Evolutionary conservation across 2,797 vertebrate species (phyloP), one percentile per base, ranked within the genome.

Genomic region (Denticeps clupeoides): DNA sequence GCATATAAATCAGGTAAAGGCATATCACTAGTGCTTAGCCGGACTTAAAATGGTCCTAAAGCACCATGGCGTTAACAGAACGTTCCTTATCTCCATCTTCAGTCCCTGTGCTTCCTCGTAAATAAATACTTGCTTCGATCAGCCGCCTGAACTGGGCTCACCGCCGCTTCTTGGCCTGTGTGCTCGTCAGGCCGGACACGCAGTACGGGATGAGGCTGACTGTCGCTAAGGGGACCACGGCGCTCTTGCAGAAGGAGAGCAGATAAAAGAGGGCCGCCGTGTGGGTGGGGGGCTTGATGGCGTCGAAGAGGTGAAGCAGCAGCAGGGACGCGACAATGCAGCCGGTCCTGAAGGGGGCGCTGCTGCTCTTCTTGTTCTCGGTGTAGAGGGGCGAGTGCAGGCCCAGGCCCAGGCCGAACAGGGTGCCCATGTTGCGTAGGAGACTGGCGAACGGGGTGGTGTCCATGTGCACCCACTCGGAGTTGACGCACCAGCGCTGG

Each of bases 151-250:
- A 28, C 10, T 3, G 7, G 2, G 13, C 42, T 82, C 60, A 87
- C 38, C 70, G 41, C 8, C 68, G 72, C 63, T 95, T 97, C 59
- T 84, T 89, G 67, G 61, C 72, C 7, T 77, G 71, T 12, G 51
- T 61, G 58, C 61, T 73, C 59, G 90, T 62, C 3, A 83, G 68
- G 44, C 75, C 67, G 13, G 78, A 77, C 7, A 94, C 48, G 1
- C 87, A 90, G 74, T 89, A 96, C 0, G 94, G 93, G 55, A 99
- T 74, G 63, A 97, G 75, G 41, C 85, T 83, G 2, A 86, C 87
- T 0, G 87, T 78, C 5, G 80, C 83, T 40, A 86, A 68, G 33
- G 81, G 80, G 2, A 79, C 82, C 0, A 64, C 62, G 23, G 71
- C 65, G 4, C 64, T 85, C 57, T 86, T 86, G 53, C 64, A 72